A percentile compares a stretch with the other conserved stretches of the same genome.
phyloP scores from a whole-genome alignment of 2,888 invertebrate genomes.

The Cheilosia pagana region DNA sequence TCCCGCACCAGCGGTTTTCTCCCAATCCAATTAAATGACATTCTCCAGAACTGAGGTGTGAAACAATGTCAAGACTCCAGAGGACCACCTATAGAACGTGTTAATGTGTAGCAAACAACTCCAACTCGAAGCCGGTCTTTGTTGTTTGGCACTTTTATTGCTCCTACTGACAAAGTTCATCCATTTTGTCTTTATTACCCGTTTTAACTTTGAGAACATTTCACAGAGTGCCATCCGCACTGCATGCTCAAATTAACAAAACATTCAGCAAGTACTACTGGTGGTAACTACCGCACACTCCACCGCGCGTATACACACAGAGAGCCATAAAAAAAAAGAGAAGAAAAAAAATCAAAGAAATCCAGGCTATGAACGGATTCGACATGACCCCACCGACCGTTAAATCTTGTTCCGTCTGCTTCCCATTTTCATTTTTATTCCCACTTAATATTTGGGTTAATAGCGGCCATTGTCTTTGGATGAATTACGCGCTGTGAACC shows the following conservation, averaged over 20 bases:
- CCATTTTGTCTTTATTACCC: conserved; percentile 53
- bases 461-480: conserved; percentile 69
- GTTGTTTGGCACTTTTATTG: conserved; percentile 41
- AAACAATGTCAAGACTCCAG: conserved; percentile 42
- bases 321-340: conserved; percentile 36
- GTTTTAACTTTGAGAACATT: conserved; percentile 65
- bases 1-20: neutral
- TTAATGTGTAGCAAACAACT: conserved; percentile 21
- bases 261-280: conserved; percentile 33
- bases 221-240: conserved; percentile 8
- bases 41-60: conserved; percentile 31
- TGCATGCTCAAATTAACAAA: conserved; percentile 54
- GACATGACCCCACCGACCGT: conserved; percentile 66
- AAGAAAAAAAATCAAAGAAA: conserved; percentile 36
- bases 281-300: conserved; percentile 4
- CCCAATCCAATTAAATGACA: neutral
- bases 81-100: conserved; percentile 42
- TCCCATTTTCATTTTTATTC: conserved; percentile 22
- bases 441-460: conserved; percentile 72
- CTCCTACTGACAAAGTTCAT: conserved; percentile 67
- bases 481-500: conserved; percentile 63
- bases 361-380: conserved; percentile 67
- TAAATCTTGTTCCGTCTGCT: conserved; percentile 36
- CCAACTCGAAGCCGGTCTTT: conserved; percentile 20
- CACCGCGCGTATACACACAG: neutral